These are phyloP conservation scores for Stomatorhinus walkeri DNA, from an alignment of 2,797 vertebrate genomes.

Conservation along the genomic window DNA sequence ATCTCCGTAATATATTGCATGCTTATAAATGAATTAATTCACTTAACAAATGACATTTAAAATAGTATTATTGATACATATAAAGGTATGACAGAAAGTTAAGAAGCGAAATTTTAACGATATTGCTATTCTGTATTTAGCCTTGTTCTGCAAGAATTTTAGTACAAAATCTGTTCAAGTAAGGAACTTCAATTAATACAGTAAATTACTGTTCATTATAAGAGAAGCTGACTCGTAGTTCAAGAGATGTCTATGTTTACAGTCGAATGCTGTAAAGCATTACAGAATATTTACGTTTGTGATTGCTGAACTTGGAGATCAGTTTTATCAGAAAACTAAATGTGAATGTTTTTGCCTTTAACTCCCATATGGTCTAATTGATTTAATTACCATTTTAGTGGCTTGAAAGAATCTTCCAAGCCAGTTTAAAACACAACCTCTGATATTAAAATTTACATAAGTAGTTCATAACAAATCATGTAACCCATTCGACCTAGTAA, in stretches of 20 bases:
- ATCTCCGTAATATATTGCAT: background rate
- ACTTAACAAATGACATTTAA: background rate
- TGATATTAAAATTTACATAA: background rate
- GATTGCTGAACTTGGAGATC: background rate
- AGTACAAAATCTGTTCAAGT: background rate
- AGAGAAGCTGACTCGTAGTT: background rate
- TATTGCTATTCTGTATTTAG: background rate
- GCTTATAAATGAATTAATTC: background rate
- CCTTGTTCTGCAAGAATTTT: background rate
- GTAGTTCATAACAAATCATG: background rate
- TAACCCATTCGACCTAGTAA: background rate
- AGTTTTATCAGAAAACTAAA: background rate
- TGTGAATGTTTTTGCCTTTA: background rate
- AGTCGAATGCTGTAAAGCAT: background rate
- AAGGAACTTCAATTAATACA: background rate
- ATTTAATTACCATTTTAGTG: conserved; percentile 4
- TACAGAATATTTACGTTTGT: background rate
- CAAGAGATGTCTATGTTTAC: background rate
- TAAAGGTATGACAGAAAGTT: background rate
- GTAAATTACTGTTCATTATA: background rate
- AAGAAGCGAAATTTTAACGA: background rate
- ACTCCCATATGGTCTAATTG: background rate
- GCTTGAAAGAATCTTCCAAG: background rate
- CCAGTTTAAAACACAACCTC: background rate
- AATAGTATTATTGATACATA: background rate